phyloP scores from a whole-genome alignment of 2,797 vertebrate species.

The Sardinella longiceps region DNA sequence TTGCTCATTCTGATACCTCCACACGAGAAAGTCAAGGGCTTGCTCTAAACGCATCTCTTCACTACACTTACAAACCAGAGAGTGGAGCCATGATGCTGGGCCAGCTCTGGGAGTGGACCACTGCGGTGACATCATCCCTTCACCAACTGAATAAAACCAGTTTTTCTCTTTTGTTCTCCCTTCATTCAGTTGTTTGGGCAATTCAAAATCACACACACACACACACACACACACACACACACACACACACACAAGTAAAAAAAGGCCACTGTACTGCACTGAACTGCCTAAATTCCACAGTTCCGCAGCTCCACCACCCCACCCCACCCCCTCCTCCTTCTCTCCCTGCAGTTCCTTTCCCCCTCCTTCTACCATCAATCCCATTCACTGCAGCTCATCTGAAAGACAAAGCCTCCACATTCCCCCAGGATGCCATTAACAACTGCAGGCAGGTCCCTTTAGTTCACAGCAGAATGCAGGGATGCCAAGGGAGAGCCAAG shows the following conservation, averaged over 20 bases:
- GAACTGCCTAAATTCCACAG: conserved; percentile 12
- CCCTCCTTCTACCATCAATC: conserved; percentile 1
- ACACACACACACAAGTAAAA: neutral
- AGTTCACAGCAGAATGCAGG: conserved; percentile 9
- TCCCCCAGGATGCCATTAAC: conserved; percentile 26
- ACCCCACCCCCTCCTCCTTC: neutral
- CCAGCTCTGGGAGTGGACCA: neutral
- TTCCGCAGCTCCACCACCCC: neutral
- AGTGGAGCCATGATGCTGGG: neutral
- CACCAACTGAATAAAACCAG: conserved; percentile 4
- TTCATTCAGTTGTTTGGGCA: neutral
- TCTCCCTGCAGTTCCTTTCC: neutral
- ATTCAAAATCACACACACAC: neutral
- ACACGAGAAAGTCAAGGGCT: neutral
- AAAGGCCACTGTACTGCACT: neutral
- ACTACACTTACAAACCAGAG: neutral
- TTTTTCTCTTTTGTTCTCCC: conserved; percentile 14
- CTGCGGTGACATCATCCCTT: conserved; percentile 13
- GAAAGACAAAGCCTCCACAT: conserved; percentile 9
- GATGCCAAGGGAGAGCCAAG: neutral
- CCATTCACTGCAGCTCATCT: neutral
- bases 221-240: neutral
- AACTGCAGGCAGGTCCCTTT: conserved; percentile 21
- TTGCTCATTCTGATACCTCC: neutral
- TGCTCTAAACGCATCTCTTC: neutral